Evolutionary conservation across 2,888 invertebrate species (phyloP), one percentile per base, ranked within the genome.

Genomic region (Micoletzkya japonica): DNA sequence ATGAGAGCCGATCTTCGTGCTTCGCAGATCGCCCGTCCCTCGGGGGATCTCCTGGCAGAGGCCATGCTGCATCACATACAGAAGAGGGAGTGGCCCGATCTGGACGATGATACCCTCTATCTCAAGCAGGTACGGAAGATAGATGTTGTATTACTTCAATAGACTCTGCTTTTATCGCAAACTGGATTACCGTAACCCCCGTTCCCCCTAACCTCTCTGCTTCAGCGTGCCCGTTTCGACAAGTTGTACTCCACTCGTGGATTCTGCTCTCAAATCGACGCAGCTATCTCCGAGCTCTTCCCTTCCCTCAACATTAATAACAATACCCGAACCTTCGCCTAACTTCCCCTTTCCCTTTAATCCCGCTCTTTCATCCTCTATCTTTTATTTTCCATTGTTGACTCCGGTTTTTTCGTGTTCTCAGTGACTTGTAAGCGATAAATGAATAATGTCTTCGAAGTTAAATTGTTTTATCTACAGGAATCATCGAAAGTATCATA

Each of bases 41-140:
- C 76, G 61, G 83, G 79, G 10, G 76, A 80, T 54, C 72, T 82
- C 36, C 70, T 84, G 66, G 81, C 83, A 26, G 78, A 81, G 17
- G 82, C 84, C 32, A 83, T 83, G 84, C 71, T 78, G 49, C 74
- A 77, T 67, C 84, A 84, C 76, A 84, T 84, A 76, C 73, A 77
- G 60, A 77, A 77, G 60, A 72, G 72, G 39, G 76, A 76, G 32
- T 84, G 84, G 84, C 79, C 79, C 39, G 77, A 79, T 66, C 73
- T 84, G 32, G 84, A 84, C 73, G 74, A 76, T 56, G 84, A 84
- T 56, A 76, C 76, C 32, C 75, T 74, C 37, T 84, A 82, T 73
- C 73, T 72, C 54, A 77, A 76, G 70, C 83, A 83, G 79, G 83
- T 82, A 74, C 69, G 36, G 32, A 49, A 17, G 39, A 14, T 44